Percentiles rank a stretch among this genome's conserved stretches.
Conservation (phyloP, 2,113 vertebrate genomes). For the Pelusios castaneus region DNA sequence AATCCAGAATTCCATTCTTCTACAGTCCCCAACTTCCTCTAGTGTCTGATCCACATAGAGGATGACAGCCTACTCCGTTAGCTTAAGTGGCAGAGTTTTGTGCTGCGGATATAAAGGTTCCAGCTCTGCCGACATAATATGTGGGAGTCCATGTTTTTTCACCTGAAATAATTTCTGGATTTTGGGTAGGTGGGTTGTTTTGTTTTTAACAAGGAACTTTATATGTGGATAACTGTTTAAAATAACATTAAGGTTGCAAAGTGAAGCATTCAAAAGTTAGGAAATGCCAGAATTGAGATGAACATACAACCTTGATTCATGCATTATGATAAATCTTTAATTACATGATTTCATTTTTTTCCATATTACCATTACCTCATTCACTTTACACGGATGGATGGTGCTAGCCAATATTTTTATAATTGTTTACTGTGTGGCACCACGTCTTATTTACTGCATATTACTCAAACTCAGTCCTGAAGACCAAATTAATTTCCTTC, state of each 20-base stretch:
- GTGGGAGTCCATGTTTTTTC: background rate
- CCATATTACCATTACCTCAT: background rate
- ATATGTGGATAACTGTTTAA: background rate
- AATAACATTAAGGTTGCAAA: background rate
- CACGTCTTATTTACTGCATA: background rate
- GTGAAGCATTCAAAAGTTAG: background rate
- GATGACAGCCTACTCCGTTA: background rate
- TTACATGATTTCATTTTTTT: background rate
- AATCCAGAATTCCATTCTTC: background rate
- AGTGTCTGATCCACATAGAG: background rate
- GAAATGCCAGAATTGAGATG: background rate
- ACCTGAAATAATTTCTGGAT: background rate
- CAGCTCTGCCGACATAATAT: background rate
- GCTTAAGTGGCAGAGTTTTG: background rate
- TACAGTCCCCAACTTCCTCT: background rate
- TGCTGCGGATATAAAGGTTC: accelerated
- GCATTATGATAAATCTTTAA: background rate
- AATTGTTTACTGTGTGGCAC: background rate
- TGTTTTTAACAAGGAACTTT: no score
- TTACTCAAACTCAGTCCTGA: background rate
- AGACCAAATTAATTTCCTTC: background rate
- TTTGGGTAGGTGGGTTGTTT: no score
- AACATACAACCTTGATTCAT: background rate
- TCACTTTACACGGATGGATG: background rate
- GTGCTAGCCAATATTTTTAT: background rate